A percentile compares a stretch with the other conserved stretches of the same genome.
Conservation (phyloP, 37 sponge, comb jelly and placozoan genomes). For the Hexactinellida sp. region DNA sequence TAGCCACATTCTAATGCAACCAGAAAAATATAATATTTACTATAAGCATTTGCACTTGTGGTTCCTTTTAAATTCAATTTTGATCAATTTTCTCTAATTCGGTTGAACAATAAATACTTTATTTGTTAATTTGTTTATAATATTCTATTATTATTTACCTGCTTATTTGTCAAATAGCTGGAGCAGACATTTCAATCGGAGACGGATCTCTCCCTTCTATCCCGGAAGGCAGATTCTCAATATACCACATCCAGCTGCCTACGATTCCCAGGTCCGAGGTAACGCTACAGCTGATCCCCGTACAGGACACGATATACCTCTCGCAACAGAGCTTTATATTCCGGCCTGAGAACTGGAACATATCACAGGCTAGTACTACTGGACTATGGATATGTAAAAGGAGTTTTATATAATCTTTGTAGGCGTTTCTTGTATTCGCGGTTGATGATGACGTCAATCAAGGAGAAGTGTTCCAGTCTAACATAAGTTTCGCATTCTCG, state of each 20-base stretch:
- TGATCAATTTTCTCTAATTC: too few relatives aligned
- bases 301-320: slow-evolving; percentile 34
- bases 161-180: slow-evolving; percentile 30
- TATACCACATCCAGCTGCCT: slow-evolving; percentile 55
- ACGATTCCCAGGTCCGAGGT: slow-evolving; percentile 38
- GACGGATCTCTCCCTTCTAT: slow-evolving; percentile 43
- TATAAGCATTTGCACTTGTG: neutral
- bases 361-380: slow-evolving; percentile 28
- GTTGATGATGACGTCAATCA: slow-evolving; percentile 41
- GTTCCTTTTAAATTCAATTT: neutral
- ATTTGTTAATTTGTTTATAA: too few relatives aligned
- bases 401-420: neutral
- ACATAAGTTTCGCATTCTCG: slow-evolving; percentile 29
- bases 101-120: too few relatives aligned
- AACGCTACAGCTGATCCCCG: slow-evolving; percentile 32
- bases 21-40: too few relatives aligned
- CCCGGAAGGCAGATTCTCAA: slow-evolving; percentile 70
- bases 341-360: slow-evolving; percentile 55
- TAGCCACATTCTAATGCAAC: neutral
- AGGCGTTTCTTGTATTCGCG: slow-evolving; percentile 35
- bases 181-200: slow-evolving; percentile 39
- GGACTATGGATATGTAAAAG: neutral
- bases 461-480: slow-evolving; percentile 33
- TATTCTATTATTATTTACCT: neutral
- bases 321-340: slow-evolving; percentile 41